Evolutionary conservation across 2,888 invertebrate species (phyloP), one percentile per base, ranked within the genome.

Genomic region (Drosophila mayaguana): DNA sequence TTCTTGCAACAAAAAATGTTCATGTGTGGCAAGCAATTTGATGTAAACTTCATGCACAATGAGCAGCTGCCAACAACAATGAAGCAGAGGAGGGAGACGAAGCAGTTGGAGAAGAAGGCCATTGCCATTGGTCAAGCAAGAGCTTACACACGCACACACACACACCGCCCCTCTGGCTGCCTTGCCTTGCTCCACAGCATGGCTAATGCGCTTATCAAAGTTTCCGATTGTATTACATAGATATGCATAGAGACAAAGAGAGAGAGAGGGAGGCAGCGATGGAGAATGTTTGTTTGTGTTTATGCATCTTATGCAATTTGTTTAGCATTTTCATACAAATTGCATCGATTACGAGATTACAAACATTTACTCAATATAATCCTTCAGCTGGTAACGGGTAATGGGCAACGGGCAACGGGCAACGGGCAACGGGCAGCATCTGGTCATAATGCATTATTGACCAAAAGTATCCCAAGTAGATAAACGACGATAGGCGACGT

Each of bases 1-100:
- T 73, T 66, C 67, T 80, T 72, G 67, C 72, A 73, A 38, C 48
- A 22, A 54, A 14, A 50, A 50, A 50, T 32, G 18, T 60, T 57
- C 57, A 20, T 67, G 70, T 88, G 80, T 66, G 56, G 84, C 66
- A 76, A 71, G 62, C 70, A 78, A 64, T 62, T 57, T 59, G 60
- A 79, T 89, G 87, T 88, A 78, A 85, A 73, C 90, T 90, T 90
- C 90, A 90, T 85, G 85, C 75, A 80, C 87, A 78, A 72, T 90
- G 81, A 85, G 74, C 85, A 85, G 69, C 51, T 40, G 16, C 34
- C 45, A 53, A 25, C 36, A 22, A 22, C 22, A 53, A 22, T 2
- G 36, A 22, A 9, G 22, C 0, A 16, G 20, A 0, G 1, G 36
- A 14, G 8, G 34, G 8, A 18, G 48, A 32, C 20, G 51, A 7